These are phyloP conservation scores for Bos javanicus DNA, from an alignment of 2,113 vertebrate genomes.

Conservation along the genomic window DNA sequence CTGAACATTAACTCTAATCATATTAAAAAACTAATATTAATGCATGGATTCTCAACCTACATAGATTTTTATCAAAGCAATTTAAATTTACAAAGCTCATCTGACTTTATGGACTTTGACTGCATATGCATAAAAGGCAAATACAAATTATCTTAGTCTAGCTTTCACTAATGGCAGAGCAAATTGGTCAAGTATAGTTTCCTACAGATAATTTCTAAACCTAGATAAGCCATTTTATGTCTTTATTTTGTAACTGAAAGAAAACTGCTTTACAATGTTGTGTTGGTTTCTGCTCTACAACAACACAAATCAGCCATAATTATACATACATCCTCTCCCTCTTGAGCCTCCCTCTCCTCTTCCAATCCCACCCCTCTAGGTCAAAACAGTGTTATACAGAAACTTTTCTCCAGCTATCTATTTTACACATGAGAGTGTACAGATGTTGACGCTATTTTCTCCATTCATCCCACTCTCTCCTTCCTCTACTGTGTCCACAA, in stretches of 20 bases:
- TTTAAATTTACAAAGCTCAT: not conserved
- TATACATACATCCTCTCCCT: not conserved
- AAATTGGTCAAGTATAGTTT: not conserved
- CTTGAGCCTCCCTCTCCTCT: not conserved
- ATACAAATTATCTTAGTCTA: not conserved
- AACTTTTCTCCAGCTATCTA: not conserved
- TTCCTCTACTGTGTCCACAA: not conserved
- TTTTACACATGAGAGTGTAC: not conserved
- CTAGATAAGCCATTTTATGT: not conserved
- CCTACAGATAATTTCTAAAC: constrained; percentile 2
- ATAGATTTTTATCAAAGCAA: not conserved
- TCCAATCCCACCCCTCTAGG: not conserved
- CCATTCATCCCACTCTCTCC: not conserved
- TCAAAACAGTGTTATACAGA: not conserved
- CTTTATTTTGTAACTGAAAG: not conserved
- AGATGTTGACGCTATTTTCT: not conserved
- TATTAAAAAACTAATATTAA: constrained; percentile 1
- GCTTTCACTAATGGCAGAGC: not conserved
- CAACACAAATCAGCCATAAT: not conserved
- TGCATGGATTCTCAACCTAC: not conserved
- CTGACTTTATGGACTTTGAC: not conserved
- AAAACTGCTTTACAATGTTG: not conserved
- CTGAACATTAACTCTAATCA: not conserved
- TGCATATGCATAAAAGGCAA: not conserved
- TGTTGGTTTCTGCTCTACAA: not conserved